Evolutionary conservation across 2,113 vertebrate genomes (phyloP).

Genomic region (Muscicapa adusta): DNA sequence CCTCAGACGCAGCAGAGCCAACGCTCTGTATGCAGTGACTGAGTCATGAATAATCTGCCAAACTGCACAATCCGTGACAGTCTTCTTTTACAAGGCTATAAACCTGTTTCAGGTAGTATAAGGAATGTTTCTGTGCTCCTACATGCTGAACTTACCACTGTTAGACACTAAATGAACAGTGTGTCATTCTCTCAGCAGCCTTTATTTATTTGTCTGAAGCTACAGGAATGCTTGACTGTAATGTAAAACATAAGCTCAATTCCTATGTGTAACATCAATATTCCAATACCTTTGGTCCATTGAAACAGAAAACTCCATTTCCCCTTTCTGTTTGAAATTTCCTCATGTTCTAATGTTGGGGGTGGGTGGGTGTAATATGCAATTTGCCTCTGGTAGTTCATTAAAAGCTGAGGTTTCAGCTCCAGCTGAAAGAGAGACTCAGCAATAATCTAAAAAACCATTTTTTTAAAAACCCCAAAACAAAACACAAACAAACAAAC

Average conservation of each 20-base stretch:
- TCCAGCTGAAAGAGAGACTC: not conserved
- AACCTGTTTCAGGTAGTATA: not conserved
- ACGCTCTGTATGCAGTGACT: not conserved
- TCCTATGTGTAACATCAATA: not conserved
- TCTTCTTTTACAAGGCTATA: not conserved
- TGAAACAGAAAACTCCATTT: not conserved
- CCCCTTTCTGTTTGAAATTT: not conserved
- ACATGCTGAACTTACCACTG: not conserved
- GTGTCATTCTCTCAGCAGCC: not conserved
- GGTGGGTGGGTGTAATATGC: not conserved
- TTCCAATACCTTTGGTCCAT: not conserved
- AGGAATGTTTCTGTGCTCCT: not conserved
- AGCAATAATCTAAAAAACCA: not conserved
- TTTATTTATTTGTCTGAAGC: not conserved
- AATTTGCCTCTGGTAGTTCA: not conserved
- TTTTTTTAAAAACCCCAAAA: not conserved
- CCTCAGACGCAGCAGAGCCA: not conserved
- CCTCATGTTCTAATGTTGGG: not conserved
- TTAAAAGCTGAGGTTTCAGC: not conserved
- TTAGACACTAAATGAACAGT: not conserved
- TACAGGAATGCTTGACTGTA: not conserved
- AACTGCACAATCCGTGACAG: not conserved
- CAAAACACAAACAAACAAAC: too few relatives aligned
- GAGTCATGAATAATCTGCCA: not conserved
- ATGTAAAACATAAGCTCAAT: not conserved